phyloP scores from a whole-genome alignment of 2,113 vertebrate genomes.

The Oriolus oriolus region DNA sequence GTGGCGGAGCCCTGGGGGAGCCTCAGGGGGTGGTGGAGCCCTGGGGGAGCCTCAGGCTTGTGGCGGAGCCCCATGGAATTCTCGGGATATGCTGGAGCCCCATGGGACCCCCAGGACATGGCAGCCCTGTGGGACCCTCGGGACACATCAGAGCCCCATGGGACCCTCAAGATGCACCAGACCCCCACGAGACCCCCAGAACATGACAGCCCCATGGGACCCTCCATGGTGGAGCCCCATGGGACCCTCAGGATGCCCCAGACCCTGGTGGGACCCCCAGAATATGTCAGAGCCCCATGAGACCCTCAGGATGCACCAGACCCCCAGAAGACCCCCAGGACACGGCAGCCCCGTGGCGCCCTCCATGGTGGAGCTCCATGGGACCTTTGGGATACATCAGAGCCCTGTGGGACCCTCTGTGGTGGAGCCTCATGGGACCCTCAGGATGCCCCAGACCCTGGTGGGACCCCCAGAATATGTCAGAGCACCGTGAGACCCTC shows the following conservation, averaged over 20 bases:
- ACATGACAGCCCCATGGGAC: too few relatives aligned
- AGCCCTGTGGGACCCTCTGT: background rate
- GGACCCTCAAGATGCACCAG: background rate
- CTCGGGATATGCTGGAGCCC: too few relatives aligned
- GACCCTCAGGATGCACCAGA: background rate
- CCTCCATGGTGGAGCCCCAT: background rate
- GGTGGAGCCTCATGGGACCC: background rate
- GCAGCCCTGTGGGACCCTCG: too few relatives aligned
- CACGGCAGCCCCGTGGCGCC: accelerated
- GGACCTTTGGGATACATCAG: background rate
- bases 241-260: background rate
- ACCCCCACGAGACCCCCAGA: too few relatives aligned
- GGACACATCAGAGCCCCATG: background rate
- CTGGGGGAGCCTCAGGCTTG: too few relatives aligned
- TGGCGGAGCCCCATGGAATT: too few relatives aligned
- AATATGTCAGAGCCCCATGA: too few relatives aligned
- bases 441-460: accelerated
- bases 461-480: too few relatives aligned
- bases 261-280: background rate
- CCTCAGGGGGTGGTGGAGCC: too few relatives aligned
- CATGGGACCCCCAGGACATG: too few relatives aligned
- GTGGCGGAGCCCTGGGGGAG: too few relatives aligned
- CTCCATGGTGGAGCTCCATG: background rate
- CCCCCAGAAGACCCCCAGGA: background rate
- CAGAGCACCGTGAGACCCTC: background rate